Base-by-base conservation (phyloP, 2,888 invertebrate genomes). In the Fragum sueziense region DNA sequence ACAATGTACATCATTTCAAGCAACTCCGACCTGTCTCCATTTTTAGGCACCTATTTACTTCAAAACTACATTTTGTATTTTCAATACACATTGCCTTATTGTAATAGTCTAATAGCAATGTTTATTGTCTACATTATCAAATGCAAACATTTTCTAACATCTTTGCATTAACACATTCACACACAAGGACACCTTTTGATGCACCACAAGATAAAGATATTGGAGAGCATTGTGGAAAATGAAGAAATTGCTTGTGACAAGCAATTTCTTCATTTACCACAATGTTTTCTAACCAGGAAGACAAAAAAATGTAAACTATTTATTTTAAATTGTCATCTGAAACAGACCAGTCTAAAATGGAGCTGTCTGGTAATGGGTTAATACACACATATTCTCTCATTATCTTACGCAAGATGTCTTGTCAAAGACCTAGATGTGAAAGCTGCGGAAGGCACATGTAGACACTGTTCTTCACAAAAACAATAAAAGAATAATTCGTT, bases 261-360 rank as follows among this genome's bases (percentile, higher is more conserved):
- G 59, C 59, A 59, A 27, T 59, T 59, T 59, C 59, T 59, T 27
- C 59, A 27, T 59, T 59, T 59, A 3, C 59, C 59, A 59, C 59
- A 27, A 59, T 59, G 59, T 59, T 59, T 59, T 59, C 59, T 27
- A 59, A 27, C 37, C 22, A 22, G n/a, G 52, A 7, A 20, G 22
- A 52, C 11, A n/a, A 11, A 22, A 52, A 52, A 52, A 52, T 52
- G 52, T 22, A 11, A 22, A 6, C 20, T 6, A 11, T 52, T 52
- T 27, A 27, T 27, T 59, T 59, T 27, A 27, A 27, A 27, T 27
- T 9, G 25, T 59, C 14, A 27, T 22, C 27, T 27, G 14, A 22
- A 9, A 17, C 3, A 59, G 6, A 27, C 22, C 4, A 9, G 25
- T 22, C 27, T 9, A 4, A 52, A 59, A 27, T 22, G 3, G 4